phyloP scores from a whole-genome alignment of 2,797 vertebrate species.

The Chloroceryle amazona region DNA sequence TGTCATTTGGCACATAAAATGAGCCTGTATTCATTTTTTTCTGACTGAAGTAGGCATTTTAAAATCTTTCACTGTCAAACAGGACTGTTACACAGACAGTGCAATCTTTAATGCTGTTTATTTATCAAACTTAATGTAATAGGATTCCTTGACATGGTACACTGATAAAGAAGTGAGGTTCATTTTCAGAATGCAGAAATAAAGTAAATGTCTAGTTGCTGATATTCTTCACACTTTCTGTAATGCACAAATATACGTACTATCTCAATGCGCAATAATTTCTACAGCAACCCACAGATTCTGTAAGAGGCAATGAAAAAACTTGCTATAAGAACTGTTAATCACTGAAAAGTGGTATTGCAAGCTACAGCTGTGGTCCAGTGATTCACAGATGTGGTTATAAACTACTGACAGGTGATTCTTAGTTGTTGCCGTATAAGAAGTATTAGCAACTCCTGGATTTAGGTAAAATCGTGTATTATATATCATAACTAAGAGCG shows the following conservation, averaged over 20 bases:
- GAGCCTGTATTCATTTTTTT: conserved; percentile 56
- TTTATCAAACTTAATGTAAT: conserved; percentile 70
- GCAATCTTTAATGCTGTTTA: conserved; percentile 61
- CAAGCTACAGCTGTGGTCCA: conserved; percentile 17
- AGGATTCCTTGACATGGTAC: conserved; percentile 48
- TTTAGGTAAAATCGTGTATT: conserved; percentile 42
- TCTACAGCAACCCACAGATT: background rate
- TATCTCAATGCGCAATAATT: background rate
- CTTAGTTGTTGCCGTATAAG: background rate
- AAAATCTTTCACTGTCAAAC: conserved; percentile 57
- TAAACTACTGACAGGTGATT: conserved; percentile 22
- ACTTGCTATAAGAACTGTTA: conserved; percentile 7
- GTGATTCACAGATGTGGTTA: conserved; percentile 6
- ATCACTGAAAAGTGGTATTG: conserved; percentile 7
- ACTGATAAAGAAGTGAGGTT: conserved; percentile 58
- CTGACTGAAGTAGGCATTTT: conserved; percentile 15
- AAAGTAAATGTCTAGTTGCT: conserved; percentile 28
- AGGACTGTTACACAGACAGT: conserved; percentile 46
- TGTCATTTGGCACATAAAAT: conserved; percentile 47
- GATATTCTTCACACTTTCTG: background rate
- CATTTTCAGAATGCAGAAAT: conserved; percentile 59
- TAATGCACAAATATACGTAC: background rate
- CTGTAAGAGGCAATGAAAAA: conserved; percentile 17
- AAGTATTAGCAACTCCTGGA: conserved; percentile 40
- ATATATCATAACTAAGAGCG: conserved; percentile 30